Evolutionary conservation across 2,797 vertebrate species (phyloP), one percentile per base, ranked within the genome.

Genomic region (Alfaro cultratus): DNA sequence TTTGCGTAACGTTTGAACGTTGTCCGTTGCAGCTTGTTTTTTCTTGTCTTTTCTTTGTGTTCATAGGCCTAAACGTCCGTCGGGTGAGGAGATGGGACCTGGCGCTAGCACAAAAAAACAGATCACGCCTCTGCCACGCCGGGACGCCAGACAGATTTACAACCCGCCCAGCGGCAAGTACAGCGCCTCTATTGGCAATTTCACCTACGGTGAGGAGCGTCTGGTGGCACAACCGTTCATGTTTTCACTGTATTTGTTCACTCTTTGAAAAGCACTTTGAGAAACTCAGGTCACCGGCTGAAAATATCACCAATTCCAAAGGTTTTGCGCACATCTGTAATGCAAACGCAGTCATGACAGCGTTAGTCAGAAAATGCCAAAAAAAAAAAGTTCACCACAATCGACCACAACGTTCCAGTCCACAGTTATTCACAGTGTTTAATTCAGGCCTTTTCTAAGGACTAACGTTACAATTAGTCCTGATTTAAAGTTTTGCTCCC

Each of bases 161-260:
- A 99, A 99, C 80, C 99, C 99, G 67, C 99, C 99, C 79, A 99
- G 98, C 81, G 99, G 98, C 74, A 99, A 99, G 91, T 99, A 98
- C 93, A 99, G 99, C 85, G 97, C 97, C 91, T 96, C 96, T 82
- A 95, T 99, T 80, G 95, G 98, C 64, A 98, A 97, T 86, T 98
- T 99, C 91, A 96, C 94, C 81, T 97, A 98, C 0, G 98, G 98
- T 99, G 91, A 97, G 97, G 4, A 85, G 31, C 39, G 26, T 74
- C 43, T 4, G 11, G 23, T 74, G 74, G n/a, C 51, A 45, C 15
- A 36, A 4, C 60, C 8, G 1, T 9, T 36, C 29, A 18, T 0
- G 34, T 18, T 67, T 72, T 41, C 23, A n/a, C 49, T n/a, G 5
- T n/a, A 21, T 36, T 18, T 64, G 6, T 64, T 62, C 23, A 55